phyloP scores from a whole-genome alignment of 1,140 invertebrate genomes.

The Caenorhabditis latens region DNA sequence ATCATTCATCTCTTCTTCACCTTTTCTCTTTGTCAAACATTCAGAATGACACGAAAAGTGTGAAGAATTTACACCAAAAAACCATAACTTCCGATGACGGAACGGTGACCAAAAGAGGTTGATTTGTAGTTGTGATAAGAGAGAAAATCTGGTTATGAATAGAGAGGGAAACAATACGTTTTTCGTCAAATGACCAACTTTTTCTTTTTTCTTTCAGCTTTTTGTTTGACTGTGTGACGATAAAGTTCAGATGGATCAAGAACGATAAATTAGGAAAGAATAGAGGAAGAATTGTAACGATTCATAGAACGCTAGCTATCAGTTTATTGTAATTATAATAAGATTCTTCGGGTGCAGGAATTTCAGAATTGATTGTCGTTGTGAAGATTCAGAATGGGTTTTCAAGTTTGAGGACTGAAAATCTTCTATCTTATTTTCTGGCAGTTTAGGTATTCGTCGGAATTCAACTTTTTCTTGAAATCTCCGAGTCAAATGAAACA shows the following conservation, averaged over 20 bases:
- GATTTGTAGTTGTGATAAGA: background rate
- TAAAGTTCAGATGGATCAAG: constrained; percentile 8
- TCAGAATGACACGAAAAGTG: constrained; percentile 1
- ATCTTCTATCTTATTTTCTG: too few species aligned
- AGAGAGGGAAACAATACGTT: constrained; percentile 4
- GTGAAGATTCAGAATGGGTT: too few species aligned
- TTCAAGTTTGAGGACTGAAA: too few species aligned
- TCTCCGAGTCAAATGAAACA: too few species aligned
- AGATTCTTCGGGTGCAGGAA: too few species aligned
- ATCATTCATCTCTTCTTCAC: background rate
- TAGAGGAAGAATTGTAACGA: too few species aligned
- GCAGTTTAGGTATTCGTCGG: too few species aligned
- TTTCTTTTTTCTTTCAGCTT: background rate
- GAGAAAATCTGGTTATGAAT: constrained; percentile 25
- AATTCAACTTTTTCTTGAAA: too few species aligned
- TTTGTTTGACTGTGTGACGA: background rate
- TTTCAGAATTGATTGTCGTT: too few species aligned
- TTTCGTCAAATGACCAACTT: constrained; percentile 8
- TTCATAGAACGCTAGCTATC: too few species aligned
- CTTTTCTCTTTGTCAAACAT: background rate
- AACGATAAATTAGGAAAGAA: background rate
- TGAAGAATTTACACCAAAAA: constrained; percentile 39
- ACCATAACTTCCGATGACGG: constrained; percentile 10
- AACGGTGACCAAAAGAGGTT: constrained; percentile 42
- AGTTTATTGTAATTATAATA: too few species aligned